phyloP scores from a whole-genome alignment of 2,113 vertebrate species.

The Siniperca knerii region DNA sequence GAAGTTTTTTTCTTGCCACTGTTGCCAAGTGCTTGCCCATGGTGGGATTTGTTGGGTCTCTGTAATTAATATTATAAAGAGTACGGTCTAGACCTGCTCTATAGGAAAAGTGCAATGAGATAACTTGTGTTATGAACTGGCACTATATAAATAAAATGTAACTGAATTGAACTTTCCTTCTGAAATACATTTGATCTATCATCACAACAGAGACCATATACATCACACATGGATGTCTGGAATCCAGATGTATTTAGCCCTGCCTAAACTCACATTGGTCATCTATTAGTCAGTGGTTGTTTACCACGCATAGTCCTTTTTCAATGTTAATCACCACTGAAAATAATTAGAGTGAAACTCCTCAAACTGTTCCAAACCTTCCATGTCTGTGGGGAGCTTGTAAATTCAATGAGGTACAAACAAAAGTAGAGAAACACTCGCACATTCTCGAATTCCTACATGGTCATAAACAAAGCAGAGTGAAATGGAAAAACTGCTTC shows the following conservation, averaged over 20 bases:
- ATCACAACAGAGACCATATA: not conserved
- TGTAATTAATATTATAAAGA: too few species aligned
- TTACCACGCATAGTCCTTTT: not conserved
- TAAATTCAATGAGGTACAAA: slow-evolving; percentile 42
- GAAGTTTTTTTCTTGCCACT: too few species aligned
- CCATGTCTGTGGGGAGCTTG: slow-evolving; percentile 35
- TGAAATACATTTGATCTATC: slow-evolving; percentile 8
- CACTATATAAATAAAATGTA: too few species aligned
- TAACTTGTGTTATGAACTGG: too few species aligned
- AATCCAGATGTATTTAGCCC: not conserved
- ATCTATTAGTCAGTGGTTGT: not conserved
- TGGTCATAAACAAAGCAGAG: slow-evolving; percentile 26
- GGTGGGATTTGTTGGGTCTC: too few species aligned
- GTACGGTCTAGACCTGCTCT: too few species aligned
- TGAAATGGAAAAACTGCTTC: slow-evolving; percentile 39
- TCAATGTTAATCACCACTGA: slow-evolving; percentile 17
- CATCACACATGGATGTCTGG: not conserved
- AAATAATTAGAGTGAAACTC: slow-evolving; percentile 24
- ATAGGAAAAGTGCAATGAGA: too few species aligned
- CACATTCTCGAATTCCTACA: slow-evolving; percentile 24
- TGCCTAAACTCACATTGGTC: not conserved
- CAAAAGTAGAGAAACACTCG: slow-evolving; percentile 25
- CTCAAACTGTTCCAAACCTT: slow-evolving; percentile 26
- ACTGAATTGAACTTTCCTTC: not conserved
- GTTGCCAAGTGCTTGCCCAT: too few species aligned